phyloP scores from a whole-genome alignment of 2,113 vertebrate species.

The Podilymbus podiceps region DNA sequence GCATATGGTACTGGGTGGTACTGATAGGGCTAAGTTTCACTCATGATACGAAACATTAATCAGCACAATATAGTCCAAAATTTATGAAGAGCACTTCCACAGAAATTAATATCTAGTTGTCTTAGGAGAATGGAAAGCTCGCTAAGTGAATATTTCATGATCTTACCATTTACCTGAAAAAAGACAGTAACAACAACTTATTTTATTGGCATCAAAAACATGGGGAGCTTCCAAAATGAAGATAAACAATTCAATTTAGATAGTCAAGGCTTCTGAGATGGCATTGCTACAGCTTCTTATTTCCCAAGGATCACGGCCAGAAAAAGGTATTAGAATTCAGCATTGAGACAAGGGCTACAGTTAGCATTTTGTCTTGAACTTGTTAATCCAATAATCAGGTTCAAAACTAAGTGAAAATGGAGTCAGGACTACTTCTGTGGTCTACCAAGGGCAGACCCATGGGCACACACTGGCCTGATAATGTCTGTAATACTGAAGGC shows the following conservation, averaged over 20 bases:
- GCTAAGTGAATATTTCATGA: not conserved
- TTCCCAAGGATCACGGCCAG: not conserved
- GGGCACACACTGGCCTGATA: no score
- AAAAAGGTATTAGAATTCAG: not conserved
- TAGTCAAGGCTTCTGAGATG: not conserved
- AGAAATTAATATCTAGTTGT: not conserved
- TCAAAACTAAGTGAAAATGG: not conserved
- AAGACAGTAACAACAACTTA: fast-evolving
- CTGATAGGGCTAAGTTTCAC: not conserved
- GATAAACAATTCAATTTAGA: not conserved
- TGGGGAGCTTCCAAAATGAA: not conserved
- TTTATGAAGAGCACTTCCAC: not conserved
- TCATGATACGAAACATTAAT: not conserved
- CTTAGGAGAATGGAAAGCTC: not conserved
- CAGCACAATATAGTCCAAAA: not conserved
- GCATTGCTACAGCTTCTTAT: not conserved
- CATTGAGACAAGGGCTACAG: not conserved
- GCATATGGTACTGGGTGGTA: not conserved
- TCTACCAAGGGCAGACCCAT: not conserved
- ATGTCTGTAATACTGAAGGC: not conserved
- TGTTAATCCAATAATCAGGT: not conserved
- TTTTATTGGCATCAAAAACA: not conserved
- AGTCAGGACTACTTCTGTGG: not conserved
- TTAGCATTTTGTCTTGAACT: not conserved
- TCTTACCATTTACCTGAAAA: not conserved